Evolutionary conservation across 2,888 invertebrate species (phyloP), one percentile per base, ranked within the genome.

Genomic region (Troilus luridus): DNA sequence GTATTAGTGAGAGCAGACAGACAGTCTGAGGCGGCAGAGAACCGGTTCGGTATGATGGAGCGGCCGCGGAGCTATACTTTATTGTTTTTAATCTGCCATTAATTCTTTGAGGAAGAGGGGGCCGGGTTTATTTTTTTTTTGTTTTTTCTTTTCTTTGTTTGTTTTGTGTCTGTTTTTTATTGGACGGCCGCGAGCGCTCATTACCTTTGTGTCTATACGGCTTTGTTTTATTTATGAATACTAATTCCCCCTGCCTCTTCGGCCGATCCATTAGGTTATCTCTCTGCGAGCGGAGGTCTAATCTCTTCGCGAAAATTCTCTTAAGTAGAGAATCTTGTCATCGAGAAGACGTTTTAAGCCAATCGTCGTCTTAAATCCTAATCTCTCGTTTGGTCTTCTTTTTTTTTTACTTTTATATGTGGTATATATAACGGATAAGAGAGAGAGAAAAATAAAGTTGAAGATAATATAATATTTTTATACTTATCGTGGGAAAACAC

Each of bases 61-160:
- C 67, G 89, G 21, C 90, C 54, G 77, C 14, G 56, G 58, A 59
- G 77, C 64, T 58, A 85, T 27, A 90, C 64, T 90, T 90, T 90
- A 90, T 90, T 90, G 90, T 90, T 90, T 90, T 90, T 90, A 90
- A 90, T 90, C 90, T 89, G 54, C 62, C 64, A 89, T 89, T 89
- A 89, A 89, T 89, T 89, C 89, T 89, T 89, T 54, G 54, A 11
- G 56, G 54, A 54, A 24, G 67, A 14, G 67, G 19, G 67, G 14
- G 24, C 5, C 12, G 5, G n/a, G 56, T n/a, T n/a, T n/a, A n/a
- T n/a, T 12, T 0, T 54, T 56, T 85, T 58, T 19, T 81, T 81
- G 10, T 77, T 81, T 81, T 58, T 67, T 6, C 19, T 67, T 12
- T 54, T 21, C n/a, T 85, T 9, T n/a, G 85, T 85, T 85, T 85